Percentiles rank a stretch among this genome's conserved stretches.
phyloP scores from a whole-genome alignment of 2,888 invertebrate species.

The Polyommatus iphigenia region DNA sequence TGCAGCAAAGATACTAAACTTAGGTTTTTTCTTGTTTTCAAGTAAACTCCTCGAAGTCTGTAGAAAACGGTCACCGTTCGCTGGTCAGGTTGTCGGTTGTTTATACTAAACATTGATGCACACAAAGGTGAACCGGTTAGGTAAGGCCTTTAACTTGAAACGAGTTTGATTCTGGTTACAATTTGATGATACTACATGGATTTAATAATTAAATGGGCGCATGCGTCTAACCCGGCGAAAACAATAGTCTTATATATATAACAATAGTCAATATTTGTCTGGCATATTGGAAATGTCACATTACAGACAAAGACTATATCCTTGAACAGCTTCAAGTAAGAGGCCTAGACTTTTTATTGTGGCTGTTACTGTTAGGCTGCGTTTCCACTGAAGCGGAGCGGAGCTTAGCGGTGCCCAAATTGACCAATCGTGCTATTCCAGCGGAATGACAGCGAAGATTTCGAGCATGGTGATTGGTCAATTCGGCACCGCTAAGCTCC shows the following conservation, averaged over 20 bases:
- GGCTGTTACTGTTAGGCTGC: no score
- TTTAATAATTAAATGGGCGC: slow-evolving; percentile 7
- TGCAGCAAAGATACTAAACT: background rate
- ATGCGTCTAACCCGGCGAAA: background rate
- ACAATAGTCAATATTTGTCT: no score
- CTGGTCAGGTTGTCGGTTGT: background rate
- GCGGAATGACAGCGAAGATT: no score
- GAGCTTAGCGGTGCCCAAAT: no score
- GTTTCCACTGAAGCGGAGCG: no score
- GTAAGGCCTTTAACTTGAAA: slow-evolving; percentile 38
- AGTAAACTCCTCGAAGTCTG: background rate
- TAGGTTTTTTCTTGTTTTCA: background rate
- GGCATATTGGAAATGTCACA: background rate
- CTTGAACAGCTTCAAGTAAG: no score
- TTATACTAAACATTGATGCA: slow-evolving; percentile 21
- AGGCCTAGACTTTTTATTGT: no score
- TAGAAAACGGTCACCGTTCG: background rate
- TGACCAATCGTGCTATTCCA: no score
- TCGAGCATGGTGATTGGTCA: no score
- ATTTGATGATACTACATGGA: slow-evolving; percentile 18
- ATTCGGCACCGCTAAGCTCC: no score
- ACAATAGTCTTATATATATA: no score
- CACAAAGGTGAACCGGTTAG: slow-evolving; percentile 40
- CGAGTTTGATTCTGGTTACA: background rate
- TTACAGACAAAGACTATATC: background rate